Percentiles rank a stretch among this genome's conserved stretches.
Evolutionary conservation across 2,113 vertebrate genomes (phyloP).

Genomic region (Mus musculus): DNA sequence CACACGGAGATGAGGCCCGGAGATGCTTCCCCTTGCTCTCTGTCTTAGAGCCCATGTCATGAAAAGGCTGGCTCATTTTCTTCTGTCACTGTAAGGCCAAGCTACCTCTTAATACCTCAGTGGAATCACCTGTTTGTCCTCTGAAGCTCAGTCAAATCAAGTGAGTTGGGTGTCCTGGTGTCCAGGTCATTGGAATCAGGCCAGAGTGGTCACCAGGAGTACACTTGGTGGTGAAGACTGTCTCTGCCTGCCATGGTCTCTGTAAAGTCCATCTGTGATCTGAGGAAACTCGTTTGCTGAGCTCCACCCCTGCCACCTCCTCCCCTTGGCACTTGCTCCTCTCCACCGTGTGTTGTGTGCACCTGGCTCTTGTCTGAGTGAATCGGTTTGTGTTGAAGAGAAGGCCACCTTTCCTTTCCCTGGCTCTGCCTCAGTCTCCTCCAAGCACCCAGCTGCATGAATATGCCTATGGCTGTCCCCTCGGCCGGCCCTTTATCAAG

Average conservation of each 20-base stretch:
- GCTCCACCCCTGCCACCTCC: not conserved
- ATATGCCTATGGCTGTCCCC: not conserved
- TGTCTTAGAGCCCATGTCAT: not conserved
- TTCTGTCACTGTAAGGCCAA: not conserved
- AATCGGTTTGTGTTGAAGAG: constrained; percentile 2
- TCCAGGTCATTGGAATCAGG: not conserved
- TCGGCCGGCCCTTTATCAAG: accelerated
- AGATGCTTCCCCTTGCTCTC: not conserved
- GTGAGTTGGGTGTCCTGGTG: not conserved
- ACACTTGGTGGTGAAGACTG: not conserved
- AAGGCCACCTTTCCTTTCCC: not conserved
- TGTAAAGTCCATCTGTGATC: not conserved
- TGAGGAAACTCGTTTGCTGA: constrained; percentile 58
- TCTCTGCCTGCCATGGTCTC: not conserved
- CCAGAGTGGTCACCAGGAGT: not conserved
- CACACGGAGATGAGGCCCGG: not conserved
- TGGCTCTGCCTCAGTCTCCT: not conserved
- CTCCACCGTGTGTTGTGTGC: not conserved
- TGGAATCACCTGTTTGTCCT: not conserved
- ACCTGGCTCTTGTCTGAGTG: constrained; percentile 13
- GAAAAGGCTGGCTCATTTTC: not conserved
- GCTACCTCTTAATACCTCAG: not conserved
- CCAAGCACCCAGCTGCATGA: constrained; percentile 53
- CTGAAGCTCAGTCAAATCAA: not conserved
- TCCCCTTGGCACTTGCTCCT: not conserved